These are phyloP conservation scores for Rhabdophis nuchalis DNA, from an alignment of 2,797 vertebrate genomes.

Conservation along the genomic window DNA sequence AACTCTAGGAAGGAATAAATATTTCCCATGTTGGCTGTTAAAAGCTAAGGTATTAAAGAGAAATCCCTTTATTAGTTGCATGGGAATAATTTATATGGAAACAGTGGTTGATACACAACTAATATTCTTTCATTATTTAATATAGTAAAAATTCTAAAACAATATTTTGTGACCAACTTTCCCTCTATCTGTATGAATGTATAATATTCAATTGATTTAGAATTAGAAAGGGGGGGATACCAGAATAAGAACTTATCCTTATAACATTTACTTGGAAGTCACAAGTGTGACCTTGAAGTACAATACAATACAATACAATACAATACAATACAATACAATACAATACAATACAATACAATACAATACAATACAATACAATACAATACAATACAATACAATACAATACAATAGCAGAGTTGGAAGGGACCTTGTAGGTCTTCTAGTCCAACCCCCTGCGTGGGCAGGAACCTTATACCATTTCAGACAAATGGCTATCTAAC, in stretches of 20 bases:
- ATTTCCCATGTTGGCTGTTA: slow-evolving; percentile 27
- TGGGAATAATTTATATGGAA: slow-evolving; percentile 4
- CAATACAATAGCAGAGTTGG: too few relatives aligned
- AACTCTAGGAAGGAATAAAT: slow-evolving; percentile 14
- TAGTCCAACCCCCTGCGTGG: too few relatives aligned
- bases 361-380: too few relatives aligned
- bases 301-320: too few relatives aligned
- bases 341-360: too few relatives aligned
- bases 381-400: too few relatives aligned
- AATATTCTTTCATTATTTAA: not conserved
- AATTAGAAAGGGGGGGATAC: not conserved
- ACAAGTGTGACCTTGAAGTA: not conserved
- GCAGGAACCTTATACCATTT: too few relatives aligned
- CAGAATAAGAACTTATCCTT: not conserved
- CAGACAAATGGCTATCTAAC: too few relatives aligned
- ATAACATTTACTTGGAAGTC: not conserved
- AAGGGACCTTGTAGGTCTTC: too few relatives aligned
- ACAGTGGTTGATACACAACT: not conserved
- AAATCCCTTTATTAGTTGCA: slow-evolving; percentile 1
- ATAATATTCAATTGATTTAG: not conserved
- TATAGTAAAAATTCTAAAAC: not conserved
- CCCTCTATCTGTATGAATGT: not conserved
- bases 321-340: too few relatives aligned
- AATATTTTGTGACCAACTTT: not conserved
- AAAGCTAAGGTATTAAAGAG: slow-evolving; percentile 7